These are phyloP conservation scores for Hyles lineata DNA, from an alignment of 2,888 invertebrate genomes.

Conservation along the genomic window DNA sequence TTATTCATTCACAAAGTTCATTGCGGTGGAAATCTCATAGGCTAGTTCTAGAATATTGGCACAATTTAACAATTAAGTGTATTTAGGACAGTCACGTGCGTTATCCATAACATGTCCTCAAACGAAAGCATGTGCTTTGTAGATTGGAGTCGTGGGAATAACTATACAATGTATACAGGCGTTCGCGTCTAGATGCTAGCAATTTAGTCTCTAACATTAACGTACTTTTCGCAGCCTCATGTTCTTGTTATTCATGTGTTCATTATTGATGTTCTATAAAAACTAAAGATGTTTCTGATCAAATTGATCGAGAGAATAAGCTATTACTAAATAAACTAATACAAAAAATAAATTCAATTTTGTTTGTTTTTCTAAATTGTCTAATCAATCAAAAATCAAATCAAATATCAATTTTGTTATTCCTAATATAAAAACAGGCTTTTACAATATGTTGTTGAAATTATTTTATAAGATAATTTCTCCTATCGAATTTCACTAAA, in stretches of 20 bases:
- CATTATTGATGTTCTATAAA: not conserved
- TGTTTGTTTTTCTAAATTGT: no score
- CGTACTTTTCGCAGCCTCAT: not conserved
- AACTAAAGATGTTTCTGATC: no score
- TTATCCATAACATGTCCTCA: conserved; percentile 28
- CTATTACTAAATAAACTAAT: no score
- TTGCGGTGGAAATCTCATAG: not conserved
- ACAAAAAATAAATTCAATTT: no score
- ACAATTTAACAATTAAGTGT: conserved; percentile 26
- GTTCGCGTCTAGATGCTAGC: conserved; percentile 1
- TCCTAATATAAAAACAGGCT: no score
- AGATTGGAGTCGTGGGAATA: conserved; percentile 29
- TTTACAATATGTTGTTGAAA: no score
- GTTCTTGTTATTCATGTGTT: not conserved
- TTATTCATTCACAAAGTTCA: not conserved
- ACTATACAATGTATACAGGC: conserved; percentile 8
- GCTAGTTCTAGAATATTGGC: conserved; percentile 14
- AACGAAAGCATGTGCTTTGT: conserved; percentile 30
- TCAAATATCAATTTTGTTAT: no score
- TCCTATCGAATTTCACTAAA: no score
- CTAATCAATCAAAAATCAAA: no score
- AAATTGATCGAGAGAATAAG: no score
- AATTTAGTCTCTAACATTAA: not conserved
- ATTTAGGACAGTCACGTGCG: conserved; percentile 32
- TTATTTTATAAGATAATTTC: no score